Percentiles rank a stretch among this genome's conserved stretches.
phyloP scores from a whole-genome alignment of 2,797 vertebrate species.

The Ambastaia sidthimunki region DNA sequence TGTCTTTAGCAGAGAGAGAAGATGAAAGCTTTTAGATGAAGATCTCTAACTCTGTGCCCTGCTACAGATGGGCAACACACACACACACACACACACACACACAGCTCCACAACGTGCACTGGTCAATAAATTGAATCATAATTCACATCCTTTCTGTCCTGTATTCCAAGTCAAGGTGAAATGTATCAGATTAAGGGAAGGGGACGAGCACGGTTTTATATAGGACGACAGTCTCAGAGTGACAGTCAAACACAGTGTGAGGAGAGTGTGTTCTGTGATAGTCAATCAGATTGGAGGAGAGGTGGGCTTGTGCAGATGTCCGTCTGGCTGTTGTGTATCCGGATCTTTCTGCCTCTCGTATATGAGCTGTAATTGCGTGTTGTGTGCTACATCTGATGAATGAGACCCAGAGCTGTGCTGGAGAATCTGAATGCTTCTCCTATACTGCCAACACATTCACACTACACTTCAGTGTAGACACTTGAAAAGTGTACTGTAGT shows the following conservation, averaged over 20 bases:
- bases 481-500: neutral
- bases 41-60: slow-evolving; percentile 38
- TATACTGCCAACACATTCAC: neutral
- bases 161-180: slow-evolving; percentile 31
- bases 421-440: slow-evolving; percentile 41
- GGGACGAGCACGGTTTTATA: slow-evolving; percentile 26
- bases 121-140: slow-evolving; percentile 38
- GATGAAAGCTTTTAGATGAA: slow-evolving; percentile 52
- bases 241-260: slow-evolving; percentile 2
- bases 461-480: neutral
- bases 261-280: neutral
- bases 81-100: slow-evolving; percentile 9
- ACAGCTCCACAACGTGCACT: neutral
- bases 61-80: slow-evolving; percentile 20
- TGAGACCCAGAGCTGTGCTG: slow-evolving; percentile 30
- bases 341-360: slow-evolving; percentile 33
- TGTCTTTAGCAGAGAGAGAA: slow-evolving; percentile 50
- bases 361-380: slow-evolving; percentile 36
- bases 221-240: slow-evolving; percentile 13
- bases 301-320: slow-evolving; percentile 16
- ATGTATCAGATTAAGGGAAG: slow-evolving; percentile 34
- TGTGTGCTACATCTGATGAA: slow-evolving; percentile 47
- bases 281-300: neutral
- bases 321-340: slow-evolving; percentile 6
- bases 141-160: slow-evolving; percentile 8